Conservation (phyloP, 1,140 invertebrate genomes). For the Dysdera silvatica region DNA sequence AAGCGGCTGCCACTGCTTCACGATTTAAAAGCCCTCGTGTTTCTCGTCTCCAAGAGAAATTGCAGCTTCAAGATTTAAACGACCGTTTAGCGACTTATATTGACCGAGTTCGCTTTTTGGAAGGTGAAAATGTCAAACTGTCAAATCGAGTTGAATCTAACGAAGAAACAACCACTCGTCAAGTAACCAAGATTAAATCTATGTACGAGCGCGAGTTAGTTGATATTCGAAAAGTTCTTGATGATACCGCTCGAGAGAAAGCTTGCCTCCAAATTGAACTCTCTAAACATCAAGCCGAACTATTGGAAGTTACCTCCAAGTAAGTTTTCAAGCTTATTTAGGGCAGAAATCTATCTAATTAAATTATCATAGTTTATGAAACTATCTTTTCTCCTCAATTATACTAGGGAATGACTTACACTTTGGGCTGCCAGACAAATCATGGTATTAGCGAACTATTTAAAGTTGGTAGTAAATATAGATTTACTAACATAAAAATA, state of each 20-base stretch:
- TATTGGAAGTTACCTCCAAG: no score
- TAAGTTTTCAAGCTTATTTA: no score
- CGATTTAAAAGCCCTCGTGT: no score
- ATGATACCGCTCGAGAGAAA: constrained; percentile 81
- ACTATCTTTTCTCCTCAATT: no score
- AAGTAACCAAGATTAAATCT: constrained; percentile 77
- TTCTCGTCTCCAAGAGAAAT: constrained; percentile 85
- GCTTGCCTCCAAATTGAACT: constrained; percentile 80
- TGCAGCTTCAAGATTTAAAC: constrained; percentile 85
- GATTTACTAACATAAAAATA: no score
- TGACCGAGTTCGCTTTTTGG: constrained; percentile 81
- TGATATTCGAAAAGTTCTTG: constrained; percentile 75
- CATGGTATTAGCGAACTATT: no score
- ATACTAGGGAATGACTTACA: no score
- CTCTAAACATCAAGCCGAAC: background rate
- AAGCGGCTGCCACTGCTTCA: no score
- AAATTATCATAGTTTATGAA: no score
- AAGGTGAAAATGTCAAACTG: constrained; percentile 80
- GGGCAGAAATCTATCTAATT: no score
- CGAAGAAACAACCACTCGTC: constrained; percentile 71
- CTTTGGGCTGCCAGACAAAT: no score
- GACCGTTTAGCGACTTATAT: constrained; percentile 93
- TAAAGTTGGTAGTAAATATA: no score
- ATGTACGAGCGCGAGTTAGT: constrained; percentile 86
- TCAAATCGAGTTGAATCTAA: constrained; percentile 67